Conservation (phyloP, 2,888 invertebrate genomes). For the Heteromyza rotundicornis region DNA sequence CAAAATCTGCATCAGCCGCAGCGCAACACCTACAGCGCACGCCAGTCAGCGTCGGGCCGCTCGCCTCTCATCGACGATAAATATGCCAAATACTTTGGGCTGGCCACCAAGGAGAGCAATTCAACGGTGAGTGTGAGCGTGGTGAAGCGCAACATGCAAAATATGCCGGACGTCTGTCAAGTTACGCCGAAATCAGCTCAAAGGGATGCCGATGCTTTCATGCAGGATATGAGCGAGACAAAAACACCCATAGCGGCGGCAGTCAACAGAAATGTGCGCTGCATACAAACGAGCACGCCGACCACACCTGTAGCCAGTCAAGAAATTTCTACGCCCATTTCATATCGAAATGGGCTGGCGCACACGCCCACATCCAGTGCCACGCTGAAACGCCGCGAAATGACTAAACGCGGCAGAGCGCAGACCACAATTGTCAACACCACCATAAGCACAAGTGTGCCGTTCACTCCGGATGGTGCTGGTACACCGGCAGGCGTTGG, state of each 20-base stretch:
- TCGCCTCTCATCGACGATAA: conserved; percentile 43
- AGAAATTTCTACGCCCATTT: background rate
- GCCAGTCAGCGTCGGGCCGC: conserved; percentile 21
- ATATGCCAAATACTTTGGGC: conserved; percentile 56
- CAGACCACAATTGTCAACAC: conserved; percentile 33
- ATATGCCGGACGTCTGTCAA: conserved; percentile 15
- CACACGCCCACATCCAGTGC: background rate
- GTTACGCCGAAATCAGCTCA: background rate
- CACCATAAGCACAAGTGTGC: conserved; percentile 24
- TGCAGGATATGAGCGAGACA: conserved; percentile 10
- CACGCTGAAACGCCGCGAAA: conserved; percentile 43
- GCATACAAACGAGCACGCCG: conserved; percentile 11
- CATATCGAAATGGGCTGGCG: background rate
- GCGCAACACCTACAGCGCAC: conserved; percentile 15
- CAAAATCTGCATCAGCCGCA: conserved; percentile 26
- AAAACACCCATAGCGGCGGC: conserved; percentile 26
- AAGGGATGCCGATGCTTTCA: conserved; percentile 16
- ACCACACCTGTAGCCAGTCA: background rate
- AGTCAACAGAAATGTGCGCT: conserved; percentile 43
- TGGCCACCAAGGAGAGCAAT: conserved; percentile 24
- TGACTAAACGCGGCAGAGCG: conserved; percentile 49
- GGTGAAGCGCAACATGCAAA: conserved; percentile 19
- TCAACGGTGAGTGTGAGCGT: background rate
- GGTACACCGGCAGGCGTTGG: conserved; percentile 24
- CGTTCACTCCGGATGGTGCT: background rate